These are phyloP conservation scores for Anthrax anthrax DNA, from an alignment of 2,888 invertebrate genomes.

Conservation along the genomic window DNA sequence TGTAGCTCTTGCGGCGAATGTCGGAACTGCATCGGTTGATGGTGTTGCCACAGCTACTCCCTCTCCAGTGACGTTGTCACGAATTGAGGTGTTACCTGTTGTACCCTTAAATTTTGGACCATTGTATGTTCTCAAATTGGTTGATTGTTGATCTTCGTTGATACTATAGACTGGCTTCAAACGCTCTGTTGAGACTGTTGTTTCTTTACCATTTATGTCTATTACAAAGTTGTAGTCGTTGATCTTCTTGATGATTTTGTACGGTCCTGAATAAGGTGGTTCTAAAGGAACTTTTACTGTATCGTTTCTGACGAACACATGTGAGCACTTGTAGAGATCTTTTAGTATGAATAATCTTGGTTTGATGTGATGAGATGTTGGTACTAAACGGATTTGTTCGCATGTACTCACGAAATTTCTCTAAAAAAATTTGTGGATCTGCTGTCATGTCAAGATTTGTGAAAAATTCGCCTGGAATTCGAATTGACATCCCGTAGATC, in stretches of 20 bases:
- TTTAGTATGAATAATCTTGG: not conserved
- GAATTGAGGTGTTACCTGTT: not conserved
- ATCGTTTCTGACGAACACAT: not conserved
- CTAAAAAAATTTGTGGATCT: conserved; percentile 3
- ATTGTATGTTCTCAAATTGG: not conserved
- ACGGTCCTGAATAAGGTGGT: conserved; percentile 1
- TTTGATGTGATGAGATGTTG: conserved; percentile 1
- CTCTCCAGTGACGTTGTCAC: not conserved
- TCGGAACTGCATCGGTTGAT: too few species aligned
- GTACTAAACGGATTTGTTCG: not conserved
- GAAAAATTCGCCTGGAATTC: not conserved
- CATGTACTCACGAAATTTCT: conserved; percentile 6
- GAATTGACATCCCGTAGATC: not conserved
- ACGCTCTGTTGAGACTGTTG: conserved; percentile 3
- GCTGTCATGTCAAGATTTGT: conserved; percentile 1
- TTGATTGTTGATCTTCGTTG: not conserved
- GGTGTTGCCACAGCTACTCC: not conserved
- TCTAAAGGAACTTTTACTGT: not conserved
- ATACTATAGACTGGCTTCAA: conserved; percentile 3
- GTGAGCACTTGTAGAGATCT: not conserved
- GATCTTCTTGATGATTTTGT: not conserved
- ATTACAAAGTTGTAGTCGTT: conserved; percentile 1
- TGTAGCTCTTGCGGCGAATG: too few species aligned
- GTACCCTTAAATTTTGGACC: not conserved
- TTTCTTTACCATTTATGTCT: conserved; percentile 1